A percentile compares a stretch with the other conserved stretches of the same genome.
These are phyloP conservation scores for Drosophila sp. DNA, from an alignment of 1,140 invertebrate genomes.

Conservation along the genomic window DNA sequence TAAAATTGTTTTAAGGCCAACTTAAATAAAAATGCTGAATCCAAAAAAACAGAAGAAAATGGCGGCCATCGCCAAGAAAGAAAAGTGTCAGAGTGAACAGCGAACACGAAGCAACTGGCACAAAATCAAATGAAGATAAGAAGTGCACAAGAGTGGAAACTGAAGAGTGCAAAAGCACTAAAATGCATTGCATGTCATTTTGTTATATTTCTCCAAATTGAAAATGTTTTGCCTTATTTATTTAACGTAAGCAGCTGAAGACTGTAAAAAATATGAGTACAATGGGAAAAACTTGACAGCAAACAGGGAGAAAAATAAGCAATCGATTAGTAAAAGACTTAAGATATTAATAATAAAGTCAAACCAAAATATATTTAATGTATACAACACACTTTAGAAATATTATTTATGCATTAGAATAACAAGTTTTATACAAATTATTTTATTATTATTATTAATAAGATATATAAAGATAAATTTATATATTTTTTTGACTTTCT, in stretches of 20 bases:
- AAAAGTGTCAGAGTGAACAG: constrained; percentile 34
- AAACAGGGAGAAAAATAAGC: not conserved
- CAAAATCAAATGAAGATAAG: constrained; percentile 66
- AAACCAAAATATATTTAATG: too few species aligned
- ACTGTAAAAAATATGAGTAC: not conserved
- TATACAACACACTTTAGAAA: too few species aligned
- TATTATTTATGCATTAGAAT: too few species aligned
- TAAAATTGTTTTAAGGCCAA: constrained; percentile 82
- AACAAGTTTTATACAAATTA: too few species aligned
- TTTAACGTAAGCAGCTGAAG: constrained; percentile 32
- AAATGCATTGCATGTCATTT: constrained; percentile 70
- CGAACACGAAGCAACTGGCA: constrained; percentile 49
- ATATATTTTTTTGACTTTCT: too few species aligned
- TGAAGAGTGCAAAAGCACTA: constrained; percentile 41
- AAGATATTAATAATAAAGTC: too few species aligned
- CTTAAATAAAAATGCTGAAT: constrained; percentile 69
- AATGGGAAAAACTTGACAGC: not conserved
- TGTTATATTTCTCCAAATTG: constrained; percentile 66
- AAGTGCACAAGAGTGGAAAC: constrained; percentile 48
- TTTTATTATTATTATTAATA: too few species aligned
- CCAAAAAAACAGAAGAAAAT: constrained; percentile 7
- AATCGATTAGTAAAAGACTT: not conserved
- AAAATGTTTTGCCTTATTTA: constrained; percentile 73
- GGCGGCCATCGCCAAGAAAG: not conserved
- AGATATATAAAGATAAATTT: too few species aligned